Base-by-base conservation (phyloP, 2,797 vertebrate species). In the Cynodonichthys magdalenae region DNA sequence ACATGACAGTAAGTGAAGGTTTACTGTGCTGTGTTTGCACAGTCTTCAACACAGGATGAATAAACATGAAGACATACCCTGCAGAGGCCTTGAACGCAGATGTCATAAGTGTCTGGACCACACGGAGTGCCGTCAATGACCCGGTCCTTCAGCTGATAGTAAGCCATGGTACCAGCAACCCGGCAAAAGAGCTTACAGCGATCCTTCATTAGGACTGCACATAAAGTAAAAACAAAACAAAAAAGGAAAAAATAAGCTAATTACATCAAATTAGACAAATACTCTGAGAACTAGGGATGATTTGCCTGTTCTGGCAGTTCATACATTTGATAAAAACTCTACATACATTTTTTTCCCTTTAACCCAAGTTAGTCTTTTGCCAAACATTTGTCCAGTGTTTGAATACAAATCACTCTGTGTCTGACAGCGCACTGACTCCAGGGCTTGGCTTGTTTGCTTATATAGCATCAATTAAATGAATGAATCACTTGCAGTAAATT, bases 111-210 rank as follows among this genome's bases (percentile, higher is more conserved):
- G 77, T 97, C 97, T 27, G 93, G 91, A 73, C 95, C 96, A 77
- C 97, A 99, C 0, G 95, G 94, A 19, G 97, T 99, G 68, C 97
- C 97, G 59, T 99, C 97, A 5, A 91, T 91, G 82, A 98, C 97
- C 55, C 94, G 94, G 80, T 98, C 96, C 87, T 95, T 97, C 80
- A 99, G 90, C 82, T 97, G 97, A 90, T 98, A 98, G 90, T 98
- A 99, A 34, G 93, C 93, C 74, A 92, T 96, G 24, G 96, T 96
- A 68, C 96, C 97, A 52, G 96, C 94, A 53, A 95, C 97, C 46
- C 96, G 95, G 83, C 97, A 99, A 91, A 97, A 99, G 63, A 99
- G 96, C 87, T 99, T 99, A 91, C 97, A 99, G 59, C 96, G 96
- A 93, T 99, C 97, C 93, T 98, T 99, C 92, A 97, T 91, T 67